phyloP scores from a whole-genome alignment of 2,797 vertebrate genomes.

The Graptemys geographica region DNA sequence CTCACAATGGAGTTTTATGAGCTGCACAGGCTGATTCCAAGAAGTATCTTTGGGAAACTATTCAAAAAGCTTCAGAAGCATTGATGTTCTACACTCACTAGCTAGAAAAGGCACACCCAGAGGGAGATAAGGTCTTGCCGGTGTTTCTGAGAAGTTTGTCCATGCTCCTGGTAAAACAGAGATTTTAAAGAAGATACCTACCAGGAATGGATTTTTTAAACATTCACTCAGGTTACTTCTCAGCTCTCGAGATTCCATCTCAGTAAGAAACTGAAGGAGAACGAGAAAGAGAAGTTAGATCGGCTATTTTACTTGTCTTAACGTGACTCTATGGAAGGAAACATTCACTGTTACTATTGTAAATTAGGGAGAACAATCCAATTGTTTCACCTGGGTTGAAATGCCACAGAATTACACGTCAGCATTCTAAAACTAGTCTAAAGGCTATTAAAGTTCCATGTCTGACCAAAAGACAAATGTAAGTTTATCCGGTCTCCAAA shows the following conservation, averaged over 20 bases:
- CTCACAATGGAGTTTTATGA: not conserved
- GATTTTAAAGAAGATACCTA: not conserved
- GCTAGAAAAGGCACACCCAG: not conserved
- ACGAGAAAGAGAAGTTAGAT: slow-evolving; percentile 3
- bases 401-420: slow-evolving; percentile 29
- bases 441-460: slow-evolving; percentile 12
- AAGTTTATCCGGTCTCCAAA: not conserved
- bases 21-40: not conserved
- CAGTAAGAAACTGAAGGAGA: fast-evolving
- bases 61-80: not conserved
- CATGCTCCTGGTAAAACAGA: not conserved
- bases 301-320: not conserved
- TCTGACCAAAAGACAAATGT: slow-evolving; percentile 25
- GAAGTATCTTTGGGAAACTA: not conserved
- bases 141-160: not conserved
- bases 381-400: slow-evolving; percentile 46
- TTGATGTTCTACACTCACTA: not conserved
- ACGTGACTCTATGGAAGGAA: slow-evolving; percentile 43
- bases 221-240: not conserved
- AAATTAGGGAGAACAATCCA: slow-evolving; percentile 54
- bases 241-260: not conserved
- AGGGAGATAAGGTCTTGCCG: not conserved
- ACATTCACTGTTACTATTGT: fast-evolving
- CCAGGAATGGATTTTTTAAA: not conserved
- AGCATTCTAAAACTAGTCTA: slow-evolving; percentile 27